These are phyloP conservation scores for Chirona hameri DNA, from an alignment of 2,888 invertebrate genomes.

Conservation along the genomic window DNA sequence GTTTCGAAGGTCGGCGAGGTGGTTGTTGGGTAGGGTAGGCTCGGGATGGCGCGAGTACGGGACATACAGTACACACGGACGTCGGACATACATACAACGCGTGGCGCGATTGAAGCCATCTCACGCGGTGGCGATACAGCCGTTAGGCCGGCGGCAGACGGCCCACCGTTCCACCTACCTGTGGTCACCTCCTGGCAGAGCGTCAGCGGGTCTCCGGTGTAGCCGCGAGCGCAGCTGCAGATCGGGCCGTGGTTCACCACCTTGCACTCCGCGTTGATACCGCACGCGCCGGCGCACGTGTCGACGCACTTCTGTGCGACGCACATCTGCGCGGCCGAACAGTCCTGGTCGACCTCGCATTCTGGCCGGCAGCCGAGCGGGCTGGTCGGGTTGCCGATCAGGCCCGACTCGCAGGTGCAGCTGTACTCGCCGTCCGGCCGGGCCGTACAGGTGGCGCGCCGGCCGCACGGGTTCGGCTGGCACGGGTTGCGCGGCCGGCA, in stretches of 20 bases:
- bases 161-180: slow-evolving; percentile 44
- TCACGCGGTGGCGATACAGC: slow-evolving; percentile 69
- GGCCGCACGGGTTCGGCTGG: slow-evolving; percentile 41
- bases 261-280: slow-evolving; percentile 66
- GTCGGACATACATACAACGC: too few relatives aligned
- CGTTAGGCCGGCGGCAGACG: slow-evolving; percentile 62
- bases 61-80: background rate
- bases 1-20: background rate
- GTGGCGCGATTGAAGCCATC: slow-evolving; percentile 56
- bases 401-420: slow-evolving; percentile 63
- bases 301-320: slow-evolving; percentile 70
- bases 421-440: background rate
- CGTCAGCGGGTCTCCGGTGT: slow-evolving; percentile 49
- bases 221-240: slow-evolving; percentile 64
- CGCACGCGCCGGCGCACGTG: slow-evolving; percentile 60
- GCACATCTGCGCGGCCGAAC: slow-evolving; percentile 60
- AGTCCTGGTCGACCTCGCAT: slow-evolving; percentile 41
- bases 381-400: slow-evolving; percentile 33
- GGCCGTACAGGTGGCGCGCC: slow-evolving; percentile 42
- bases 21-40: background rate
- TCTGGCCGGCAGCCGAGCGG: slow-evolving; percentile 36
- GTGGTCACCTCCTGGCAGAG: slow-evolving; percentile 43
- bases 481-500: slow-evolving; percentile 50
- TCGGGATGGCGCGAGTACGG: background rate
- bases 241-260: slow-evolving; percentile 69